Conservation (phyloP, 2,888 invertebrate genomes). For the Caenorhabditis zanzibari region DNA sequence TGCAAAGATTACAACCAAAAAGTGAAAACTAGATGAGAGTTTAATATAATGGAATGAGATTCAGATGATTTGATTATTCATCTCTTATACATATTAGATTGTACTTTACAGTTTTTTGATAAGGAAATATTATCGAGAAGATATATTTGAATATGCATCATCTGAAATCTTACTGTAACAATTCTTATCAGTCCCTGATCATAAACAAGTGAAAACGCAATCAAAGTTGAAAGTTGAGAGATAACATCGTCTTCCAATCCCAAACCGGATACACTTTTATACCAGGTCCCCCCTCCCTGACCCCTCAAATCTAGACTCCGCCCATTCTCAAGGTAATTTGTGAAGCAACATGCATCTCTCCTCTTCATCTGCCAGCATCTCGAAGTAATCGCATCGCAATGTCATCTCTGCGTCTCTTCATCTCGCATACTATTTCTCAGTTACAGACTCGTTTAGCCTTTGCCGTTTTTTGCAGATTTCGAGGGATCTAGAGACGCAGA, state of each 20-base stretch:
- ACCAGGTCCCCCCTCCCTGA: constrained; percentile 18
- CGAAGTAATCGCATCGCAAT: constrained; percentile 45
- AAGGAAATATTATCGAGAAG: background rate
- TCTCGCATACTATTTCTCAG: constrained; percentile 29
- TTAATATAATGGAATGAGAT: constrained; percentile 1
- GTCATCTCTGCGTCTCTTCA: constrained; percentile 34
- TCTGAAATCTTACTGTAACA: constrained; percentile 10
- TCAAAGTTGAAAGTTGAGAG: constrained; percentile 60
- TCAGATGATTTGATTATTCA: constrained; percentile 2
- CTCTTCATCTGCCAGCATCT: constrained; percentile 30
- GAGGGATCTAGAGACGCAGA: constrained; percentile 33
- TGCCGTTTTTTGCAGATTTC: constrained; percentile 37
- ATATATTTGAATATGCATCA: background rate
- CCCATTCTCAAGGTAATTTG: constrained; percentile 28
- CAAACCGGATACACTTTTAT: constrained; percentile 56
- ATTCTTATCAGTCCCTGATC: background rate
- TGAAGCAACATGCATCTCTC: constrained; percentile 15
- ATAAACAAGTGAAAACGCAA: constrained; percentile 28
- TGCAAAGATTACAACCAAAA: constrained; percentile 25
- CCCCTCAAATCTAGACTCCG: constrained; percentile 25
- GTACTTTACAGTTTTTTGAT: background rate
- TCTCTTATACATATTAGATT: background rate
- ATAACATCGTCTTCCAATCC: background rate
- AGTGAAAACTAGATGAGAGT: background rate
- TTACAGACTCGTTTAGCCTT: constrained; percentile 51